These are phyloP conservation scores for Cyanistes caeruleus DNA, from an alignment of 2,113 vertebrate genomes.

Conservation along the genomic window DNA sequence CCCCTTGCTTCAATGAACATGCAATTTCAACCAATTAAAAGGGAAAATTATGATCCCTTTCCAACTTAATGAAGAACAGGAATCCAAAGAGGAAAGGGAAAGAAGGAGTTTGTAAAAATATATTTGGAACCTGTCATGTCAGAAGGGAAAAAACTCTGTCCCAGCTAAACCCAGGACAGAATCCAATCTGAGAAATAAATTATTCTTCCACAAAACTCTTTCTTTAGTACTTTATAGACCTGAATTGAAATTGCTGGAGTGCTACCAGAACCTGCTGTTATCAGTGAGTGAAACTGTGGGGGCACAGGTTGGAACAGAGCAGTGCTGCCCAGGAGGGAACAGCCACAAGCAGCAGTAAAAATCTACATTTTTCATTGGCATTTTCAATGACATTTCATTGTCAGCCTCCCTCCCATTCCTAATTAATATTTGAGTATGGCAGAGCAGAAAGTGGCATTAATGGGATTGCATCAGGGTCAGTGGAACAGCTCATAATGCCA, in stretches of 20 bases:
- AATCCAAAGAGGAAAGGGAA: background rate
- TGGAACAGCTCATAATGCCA: background rate
- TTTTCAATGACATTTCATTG: background rate
- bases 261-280: background rate
- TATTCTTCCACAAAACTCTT: background rate
- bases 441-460: background rate
- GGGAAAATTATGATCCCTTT: background rate
- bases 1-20: background rate
- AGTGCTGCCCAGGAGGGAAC: background rate
- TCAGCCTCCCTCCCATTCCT: background rate
- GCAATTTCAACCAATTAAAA: background rate
- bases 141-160: background rate
- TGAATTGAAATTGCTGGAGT: background rate
- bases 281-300: background rate
- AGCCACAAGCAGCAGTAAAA: background rate
- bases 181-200: background rate
- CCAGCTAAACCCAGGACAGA: background rate
- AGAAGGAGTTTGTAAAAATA: background rate
- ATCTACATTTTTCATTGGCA: background rate
- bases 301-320: background rate
- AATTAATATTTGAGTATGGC: background rate
- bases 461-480: background rate
- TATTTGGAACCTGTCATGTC: background rate
- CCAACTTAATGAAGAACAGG: background rate
- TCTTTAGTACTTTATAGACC: background rate